Percentiles rank a stretch among this genome's conserved stretches.
Conservation (phyloP, 1,140 invertebrate genomes). For the Lepidurus packardi region DNA sequence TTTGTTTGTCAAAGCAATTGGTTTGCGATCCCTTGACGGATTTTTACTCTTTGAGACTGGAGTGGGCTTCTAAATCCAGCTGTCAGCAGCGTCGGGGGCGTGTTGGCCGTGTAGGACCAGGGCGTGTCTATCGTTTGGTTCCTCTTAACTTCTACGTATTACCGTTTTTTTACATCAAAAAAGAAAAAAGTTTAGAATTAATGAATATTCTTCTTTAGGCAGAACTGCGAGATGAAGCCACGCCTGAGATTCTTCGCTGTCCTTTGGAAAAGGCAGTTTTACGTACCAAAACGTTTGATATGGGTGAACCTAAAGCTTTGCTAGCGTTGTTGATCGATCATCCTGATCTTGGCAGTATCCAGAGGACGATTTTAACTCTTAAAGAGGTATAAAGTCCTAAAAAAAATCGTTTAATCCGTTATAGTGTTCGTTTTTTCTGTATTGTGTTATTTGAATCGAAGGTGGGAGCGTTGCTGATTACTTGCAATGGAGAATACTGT, state of each 20-base stretch:
- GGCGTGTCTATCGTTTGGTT: conserved; percentile 81
- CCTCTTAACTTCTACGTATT: conserved; percentile 61
- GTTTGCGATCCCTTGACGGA: conserved; percentile 66
- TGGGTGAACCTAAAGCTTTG: conserved; percentile 75
- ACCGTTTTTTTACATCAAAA: background rate
- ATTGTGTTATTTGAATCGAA: conserved; percentile 29
- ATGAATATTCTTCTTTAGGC: conserved; percentile 40
- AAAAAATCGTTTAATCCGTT: background rate
- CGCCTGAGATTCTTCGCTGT: conserved; percentile 71
- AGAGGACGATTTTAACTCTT: conserved; percentile 68
- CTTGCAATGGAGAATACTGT: conserved; percentile 49
- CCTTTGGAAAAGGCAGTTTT: conserved; percentile 80
- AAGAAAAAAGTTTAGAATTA: background rate
- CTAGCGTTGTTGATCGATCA: conserved; percentile 79
- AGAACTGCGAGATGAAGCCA: conserved; percentile 50
- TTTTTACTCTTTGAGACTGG: conserved; percentile 68
- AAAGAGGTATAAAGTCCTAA: conserved; percentile 62
- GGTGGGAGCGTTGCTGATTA: conserved; percentile 56
- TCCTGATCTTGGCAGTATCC: conserved; percentile 74
- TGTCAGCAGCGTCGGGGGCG: conserved; percentile 85
- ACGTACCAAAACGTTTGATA: conserved; percentile 71
- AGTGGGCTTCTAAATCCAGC: conserved; percentile 84
- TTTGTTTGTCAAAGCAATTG: conserved; percentile 82
- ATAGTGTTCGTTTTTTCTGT: conserved; percentile 31
- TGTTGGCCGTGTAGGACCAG: conserved; percentile 76